Percentiles rank a stretch among this genome's conserved stretches.
Conservation (phyloP, 2,113 vertebrate species). For the Xerus inauris region DNA sequence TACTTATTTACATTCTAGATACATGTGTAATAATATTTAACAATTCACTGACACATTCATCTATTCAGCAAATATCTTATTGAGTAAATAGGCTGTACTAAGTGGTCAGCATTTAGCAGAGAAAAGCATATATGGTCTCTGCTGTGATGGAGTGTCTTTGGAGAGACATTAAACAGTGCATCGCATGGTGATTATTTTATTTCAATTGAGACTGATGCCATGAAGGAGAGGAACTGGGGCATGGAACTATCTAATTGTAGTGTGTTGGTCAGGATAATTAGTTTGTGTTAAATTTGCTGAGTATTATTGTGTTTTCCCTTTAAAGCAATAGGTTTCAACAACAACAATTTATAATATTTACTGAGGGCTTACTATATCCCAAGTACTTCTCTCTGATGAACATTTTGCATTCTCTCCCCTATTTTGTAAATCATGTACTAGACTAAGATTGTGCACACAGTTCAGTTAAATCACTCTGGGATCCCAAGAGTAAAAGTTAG, state of each 20-base stretch:
- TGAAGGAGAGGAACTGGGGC: background rate
- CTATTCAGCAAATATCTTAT: background rate
- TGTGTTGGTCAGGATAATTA: background rate
- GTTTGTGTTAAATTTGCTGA: background rate
- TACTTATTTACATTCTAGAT: background rate
- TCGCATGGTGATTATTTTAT: background rate
- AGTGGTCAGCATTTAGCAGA: background rate
- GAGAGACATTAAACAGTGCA: background rate
- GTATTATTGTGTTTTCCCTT: background rate
- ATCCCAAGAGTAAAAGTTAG: background rate
- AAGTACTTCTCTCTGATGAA: background rate
- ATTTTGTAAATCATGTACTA: background rate
- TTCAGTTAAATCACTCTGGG: conserved; percentile 8
- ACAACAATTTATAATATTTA: background rate
- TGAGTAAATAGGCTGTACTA: background rate
- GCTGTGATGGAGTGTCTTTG: background rate
- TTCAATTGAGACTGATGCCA: background rate
- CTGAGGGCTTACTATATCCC: background rate
- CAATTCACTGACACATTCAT: background rate
- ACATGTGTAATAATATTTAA: background rate
- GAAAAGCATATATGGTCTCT: background rate
- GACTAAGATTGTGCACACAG: background rate
- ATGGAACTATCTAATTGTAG: background rate
- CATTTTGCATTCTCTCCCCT: background rate
- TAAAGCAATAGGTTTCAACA: background rate